These are phyloP conservation scores for Luehdorfia chinensis DNA, from an alignment of 1,140 invertebrate species.

Conservation along the genomic window DNA sequence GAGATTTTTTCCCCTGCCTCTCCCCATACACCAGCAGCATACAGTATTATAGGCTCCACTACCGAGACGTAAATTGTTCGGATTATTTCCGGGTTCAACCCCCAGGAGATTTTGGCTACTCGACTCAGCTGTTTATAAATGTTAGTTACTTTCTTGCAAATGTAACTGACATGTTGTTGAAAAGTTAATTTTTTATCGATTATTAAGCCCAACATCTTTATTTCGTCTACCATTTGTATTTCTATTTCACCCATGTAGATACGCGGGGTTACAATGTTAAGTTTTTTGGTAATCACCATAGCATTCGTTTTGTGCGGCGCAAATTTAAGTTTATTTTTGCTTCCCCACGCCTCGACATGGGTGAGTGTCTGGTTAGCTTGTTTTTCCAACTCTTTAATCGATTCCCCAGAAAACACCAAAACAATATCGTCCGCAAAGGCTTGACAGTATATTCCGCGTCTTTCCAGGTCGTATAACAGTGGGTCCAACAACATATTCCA, in stretches of 20 bases:
- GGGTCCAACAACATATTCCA: conserved; percentile 15
- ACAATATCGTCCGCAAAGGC: conserved; percentile 16
- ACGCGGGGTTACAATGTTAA: neutral
- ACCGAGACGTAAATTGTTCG: neutral
- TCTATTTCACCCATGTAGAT: neutral
- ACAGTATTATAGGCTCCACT: neutral
- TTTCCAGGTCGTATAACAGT: neutral
- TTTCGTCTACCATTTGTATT: neutral
- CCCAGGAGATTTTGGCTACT: too few relatives aligned
- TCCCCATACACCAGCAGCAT: neutral
- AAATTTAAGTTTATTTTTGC: conserved; percentile 13
- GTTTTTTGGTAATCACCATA: conserved; percentile 2
- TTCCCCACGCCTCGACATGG: conserved; percentile 9
- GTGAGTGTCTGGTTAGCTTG: neutral
- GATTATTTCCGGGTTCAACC: conserved; percentile 1
- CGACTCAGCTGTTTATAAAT: too few relatives aligned
- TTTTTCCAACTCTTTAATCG: neutral
- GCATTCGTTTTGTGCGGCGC: conserved; percentile 12
- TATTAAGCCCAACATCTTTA: neutral
- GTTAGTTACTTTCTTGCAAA: too few relatives aligned
- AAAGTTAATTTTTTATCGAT: neutral
- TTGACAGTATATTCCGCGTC: neutral
- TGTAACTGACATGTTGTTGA: too few relatives aligned
- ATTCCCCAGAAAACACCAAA: neutral
- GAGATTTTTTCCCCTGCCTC: neutral